phyloP scores from a whole-genome alignment of 2,113 vertebrate genomes.

The Calyptommatus sinebrachiatus region DNA sequence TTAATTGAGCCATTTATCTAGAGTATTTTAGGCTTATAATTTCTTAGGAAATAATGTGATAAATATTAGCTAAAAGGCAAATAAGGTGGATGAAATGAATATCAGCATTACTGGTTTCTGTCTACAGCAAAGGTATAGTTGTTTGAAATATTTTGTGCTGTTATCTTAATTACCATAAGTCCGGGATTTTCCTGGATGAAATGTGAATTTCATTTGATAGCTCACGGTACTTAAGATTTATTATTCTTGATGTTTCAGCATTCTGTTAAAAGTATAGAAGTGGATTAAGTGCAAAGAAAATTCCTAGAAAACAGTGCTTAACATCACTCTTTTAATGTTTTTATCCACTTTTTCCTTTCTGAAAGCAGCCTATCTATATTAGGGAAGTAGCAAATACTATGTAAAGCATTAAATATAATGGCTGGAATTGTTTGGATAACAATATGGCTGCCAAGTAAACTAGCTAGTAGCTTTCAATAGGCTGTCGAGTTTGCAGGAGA shows the following conservation, averaged over 20 bases:
- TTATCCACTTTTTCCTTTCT: background rate
- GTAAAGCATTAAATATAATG: background rate
- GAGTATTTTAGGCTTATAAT: conserved; percentile 88
- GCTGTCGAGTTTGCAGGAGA: background rate
- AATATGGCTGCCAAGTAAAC: background rate
- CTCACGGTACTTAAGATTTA: conserved; percentile 40
- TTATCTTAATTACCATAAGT: conserved; percentile 59
- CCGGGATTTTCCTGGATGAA: conserved; percentile 53
- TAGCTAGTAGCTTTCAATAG: background rate
- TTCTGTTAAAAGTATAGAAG: conserved; percentile 42
- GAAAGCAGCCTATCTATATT: background rate
- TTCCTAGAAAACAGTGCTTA: conserved; percentile 2
- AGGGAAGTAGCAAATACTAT: background rate
- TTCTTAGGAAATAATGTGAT: conserved; percentile 87
- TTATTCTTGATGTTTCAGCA: conserved; percentile 51
- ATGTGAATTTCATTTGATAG: conserved; percentile 56
- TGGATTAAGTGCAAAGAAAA: background rate
- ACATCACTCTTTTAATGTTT: background rate
- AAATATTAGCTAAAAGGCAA: conserved; percentile 88
- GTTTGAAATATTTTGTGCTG: conserved; percentile 69
- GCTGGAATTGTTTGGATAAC: background rate
- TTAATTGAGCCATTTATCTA: conserved; percentile 99
- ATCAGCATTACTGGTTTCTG: conserved; percentile 78
- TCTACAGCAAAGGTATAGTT: conserved; percentile 76
- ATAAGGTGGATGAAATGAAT: conserved; percentile 79